Base-by-base conservation (phyloP, 92 coral and sea anemone genomes). In the Actinernus sp. region DNA sequence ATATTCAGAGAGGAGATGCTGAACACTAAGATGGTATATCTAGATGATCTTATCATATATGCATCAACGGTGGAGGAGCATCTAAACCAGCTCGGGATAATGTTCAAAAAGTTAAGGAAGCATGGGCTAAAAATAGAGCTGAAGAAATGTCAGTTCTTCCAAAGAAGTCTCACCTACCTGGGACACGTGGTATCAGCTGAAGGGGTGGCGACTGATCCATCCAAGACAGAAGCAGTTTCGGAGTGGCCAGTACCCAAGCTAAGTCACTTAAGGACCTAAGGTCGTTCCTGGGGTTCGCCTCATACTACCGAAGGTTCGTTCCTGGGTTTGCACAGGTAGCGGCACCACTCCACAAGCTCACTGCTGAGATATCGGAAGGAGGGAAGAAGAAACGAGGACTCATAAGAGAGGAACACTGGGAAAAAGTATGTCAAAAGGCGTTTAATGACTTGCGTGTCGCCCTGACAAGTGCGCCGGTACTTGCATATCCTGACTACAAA, bases 171-270 rank as follows among this genome's bases (percentile, higher is more conserved):
- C 33, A 18, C 40, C 46, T 81, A 81, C 75, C 57, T 81, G 10
- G 81, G 87, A 17, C 81, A 81, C 32, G 50, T 71, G 20, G 82
- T 74, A 22, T 62, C 78, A 24, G 55, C 83, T 34, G 78, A 82
- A 5, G 83, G 83, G 16, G 77, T 82, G 56, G 54, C 78, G 33
- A 74, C 73, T 2, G 78, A 82, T 55, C 89, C 83, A 16, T 63
- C 66, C 31, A 82, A 82, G 78, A 67, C 78, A 16, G 26, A 54
- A 29, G 83, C 78, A 16, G 78, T 82, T 33, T 17, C 1, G 1
- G 57, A 82, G n/a, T 82, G 71, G 77, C 78, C 73, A 4, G 50
- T 45, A 27, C 79, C 73, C 17, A 14, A n/a, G n/a, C n/a, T n/a
- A n/a, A 4, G 27, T 74, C 61, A 9, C 55, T 74, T 19, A 48